Percentiles rank a stretch among this genome's conserved stretches.
Conservation (phyloP, 2,888 invertebrate genomes). For the Liposcelis brunnea region DNA sequence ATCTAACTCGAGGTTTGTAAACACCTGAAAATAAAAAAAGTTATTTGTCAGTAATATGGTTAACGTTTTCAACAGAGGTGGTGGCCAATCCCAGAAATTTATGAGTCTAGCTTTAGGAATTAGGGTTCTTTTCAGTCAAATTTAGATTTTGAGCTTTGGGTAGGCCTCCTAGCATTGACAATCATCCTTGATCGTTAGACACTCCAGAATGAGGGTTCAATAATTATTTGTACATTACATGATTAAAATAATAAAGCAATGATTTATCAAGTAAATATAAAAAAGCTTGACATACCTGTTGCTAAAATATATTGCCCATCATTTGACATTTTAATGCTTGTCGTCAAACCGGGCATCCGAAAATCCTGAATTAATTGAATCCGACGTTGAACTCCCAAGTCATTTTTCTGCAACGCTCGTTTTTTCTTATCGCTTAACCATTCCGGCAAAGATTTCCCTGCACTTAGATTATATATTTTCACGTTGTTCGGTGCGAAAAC, state of each 20-base stretch:
- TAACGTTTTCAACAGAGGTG: too few relatives aligned
- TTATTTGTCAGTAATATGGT: too few relatives aligned
- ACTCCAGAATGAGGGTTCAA: too few relatives aligned
- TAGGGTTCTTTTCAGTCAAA: too few relatives aligned
- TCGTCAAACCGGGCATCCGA: conserved; percentile 93
- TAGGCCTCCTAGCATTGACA: too few relatives aligned
- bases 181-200: too few relatives aligned
- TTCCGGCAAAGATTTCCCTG: conserved; percentile 94
- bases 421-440: conserved; percentile 77
- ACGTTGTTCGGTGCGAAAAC: conserved; percentile 86
- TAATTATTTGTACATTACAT: too few relatives aligned
- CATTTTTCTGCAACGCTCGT: conserved; percentile 64
- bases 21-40: conserved; percentile 37
- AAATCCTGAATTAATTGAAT: conserved; percentile 98
- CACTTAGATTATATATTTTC: conserved; percentile 94
- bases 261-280: too few relatives aligned
- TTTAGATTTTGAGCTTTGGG: too few relatives aligned
- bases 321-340: conserved; percentile 61
- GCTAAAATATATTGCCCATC: conserved; percentile 87
- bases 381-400: conserved; percentile 69
- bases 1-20: conserved; percentile 91
- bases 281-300: conserved; percentile 34
- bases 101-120: too few relatives aligned
- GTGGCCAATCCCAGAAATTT: too few relatives aligned
- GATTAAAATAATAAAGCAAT: too few relatives aligned